These are phyloP conservation scores for Ferdinandea cuprea DNA, from an alignment of 2,888 invertebrate genomes.

Conservation along the genomic window DNA sequence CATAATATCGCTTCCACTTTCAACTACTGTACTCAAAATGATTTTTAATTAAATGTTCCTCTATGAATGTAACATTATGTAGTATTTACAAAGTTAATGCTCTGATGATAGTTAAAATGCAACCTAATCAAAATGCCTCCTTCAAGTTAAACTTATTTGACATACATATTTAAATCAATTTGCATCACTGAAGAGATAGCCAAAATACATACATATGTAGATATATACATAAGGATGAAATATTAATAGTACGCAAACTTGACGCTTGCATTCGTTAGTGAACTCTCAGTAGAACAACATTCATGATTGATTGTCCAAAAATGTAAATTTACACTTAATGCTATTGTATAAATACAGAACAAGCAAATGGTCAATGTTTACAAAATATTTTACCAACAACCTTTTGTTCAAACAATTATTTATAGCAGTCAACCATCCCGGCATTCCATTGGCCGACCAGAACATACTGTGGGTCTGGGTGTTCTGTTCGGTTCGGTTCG, in stretches of 20 bases:
- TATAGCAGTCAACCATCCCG: slow-evolving; percentile 66
- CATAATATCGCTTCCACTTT: too few relatives aligned
- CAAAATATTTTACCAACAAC: slow-evolving; percentile 73
- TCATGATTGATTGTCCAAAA: slow-evolving; percentile 74
- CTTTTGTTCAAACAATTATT: slow-evolving; percentile 75
- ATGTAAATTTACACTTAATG: slow-evolving; percentile 72
- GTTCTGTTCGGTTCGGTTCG: too few relatives aligned
- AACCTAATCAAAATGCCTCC: slow-evolving; percentile 10
- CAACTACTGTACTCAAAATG: too few relatives aligned
- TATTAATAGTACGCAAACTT: slow-evolving; percentile 57
- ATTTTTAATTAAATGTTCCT: too few relatives aligned
- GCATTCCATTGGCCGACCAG: slow-evolving; percentile 59
- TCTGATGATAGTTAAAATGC: not conserved
- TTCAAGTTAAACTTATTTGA: slow-evolving; percentile 36
- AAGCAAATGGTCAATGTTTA: slow-evolving; percentile 74
- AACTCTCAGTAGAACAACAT: slow-evolving; percentile 55
- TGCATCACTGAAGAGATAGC: slow-evolving; percentile 33
- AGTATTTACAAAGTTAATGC: not conserved
- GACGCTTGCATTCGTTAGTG: slow-evolving; percentile 63
- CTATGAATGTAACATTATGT: too few relatives aligned
- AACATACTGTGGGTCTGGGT: slow-evolving; percentile 61
- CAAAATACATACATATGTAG: not conserved
- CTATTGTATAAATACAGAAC: slow-evolving; percentile 72
- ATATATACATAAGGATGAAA: slow-evolving; percentile 37
- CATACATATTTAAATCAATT: slow-evolving; percentile 55